Percentiles rank a stretch among this genome's conserved stretches.
These are phyloP conservation scores for Psettodes erumei DNA, from an alignment of 2,113 vertebrate genomes.

Conservation along the genomic window DNA sequence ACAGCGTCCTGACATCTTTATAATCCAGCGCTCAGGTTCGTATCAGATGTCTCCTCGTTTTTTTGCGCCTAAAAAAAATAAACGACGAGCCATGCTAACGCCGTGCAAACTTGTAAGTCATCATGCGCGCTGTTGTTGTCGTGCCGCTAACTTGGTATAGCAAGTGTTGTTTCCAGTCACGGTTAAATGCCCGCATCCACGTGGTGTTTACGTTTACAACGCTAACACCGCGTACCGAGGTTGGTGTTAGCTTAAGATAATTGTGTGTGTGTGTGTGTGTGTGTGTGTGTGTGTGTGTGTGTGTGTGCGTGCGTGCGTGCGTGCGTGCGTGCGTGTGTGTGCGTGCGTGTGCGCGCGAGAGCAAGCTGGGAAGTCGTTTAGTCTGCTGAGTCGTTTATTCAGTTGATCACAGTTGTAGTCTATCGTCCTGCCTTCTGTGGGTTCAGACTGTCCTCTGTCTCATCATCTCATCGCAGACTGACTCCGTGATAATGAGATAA, in stretches of 20 bases:
- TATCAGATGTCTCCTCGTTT: neutral
- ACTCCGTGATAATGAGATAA: no score
- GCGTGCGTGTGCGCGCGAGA: no score
- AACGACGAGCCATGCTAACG: slow-evolving; percentile 20
- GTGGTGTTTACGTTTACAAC: neutral
- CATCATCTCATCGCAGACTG: no score
- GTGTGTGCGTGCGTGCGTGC: no score
- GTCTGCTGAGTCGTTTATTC: no score
- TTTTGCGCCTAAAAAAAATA: neutral
- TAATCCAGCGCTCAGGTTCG: slow-evolving; percentile 25
- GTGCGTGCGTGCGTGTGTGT: no score
- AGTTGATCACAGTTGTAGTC: no score
- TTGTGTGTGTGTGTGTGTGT: neutral
- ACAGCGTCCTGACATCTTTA: neutral
- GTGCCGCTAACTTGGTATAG: slow-evolving; percentile 1
- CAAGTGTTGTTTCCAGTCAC: neutral
- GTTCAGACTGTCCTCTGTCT: neutral
- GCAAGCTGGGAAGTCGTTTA: neutral
- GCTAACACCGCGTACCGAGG: neutral
- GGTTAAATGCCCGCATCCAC: neutral
- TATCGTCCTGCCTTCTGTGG: no score
- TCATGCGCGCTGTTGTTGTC: no score
- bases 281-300: no score
- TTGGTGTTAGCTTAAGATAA: neutral
- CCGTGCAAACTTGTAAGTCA: neutral